Conservation (phyloP, 1,140 invertebrate species). For the Platyura marginata region DNA sequence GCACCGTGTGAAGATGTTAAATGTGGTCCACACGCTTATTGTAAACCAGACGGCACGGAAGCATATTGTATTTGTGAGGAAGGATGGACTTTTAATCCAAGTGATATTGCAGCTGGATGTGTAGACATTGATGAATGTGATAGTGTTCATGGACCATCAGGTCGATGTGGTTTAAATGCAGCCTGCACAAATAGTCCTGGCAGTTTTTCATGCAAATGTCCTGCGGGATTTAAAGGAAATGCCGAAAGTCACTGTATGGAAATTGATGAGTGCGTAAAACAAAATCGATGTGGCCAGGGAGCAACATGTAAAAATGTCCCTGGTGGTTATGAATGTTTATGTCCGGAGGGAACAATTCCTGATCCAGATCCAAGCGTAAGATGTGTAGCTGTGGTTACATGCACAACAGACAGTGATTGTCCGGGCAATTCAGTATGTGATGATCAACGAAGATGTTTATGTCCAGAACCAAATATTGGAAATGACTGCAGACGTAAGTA, state of each 20-base stretch:
- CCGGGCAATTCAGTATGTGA: conserved; percentile 81
- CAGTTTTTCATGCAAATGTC: conserved; percentile 56
- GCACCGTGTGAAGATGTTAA: conserved; percentile 81
- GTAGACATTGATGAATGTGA: conserved; percentile 91
- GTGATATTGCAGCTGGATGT: conserved; percentile 72
- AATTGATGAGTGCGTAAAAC: conserved; percentile 60
- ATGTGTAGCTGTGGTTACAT: conserved; percentile 64
- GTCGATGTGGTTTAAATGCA: conserved; percentile 67
- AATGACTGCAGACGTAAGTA: conserved; percentile 81
- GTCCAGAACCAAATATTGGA: conserved; percentile 77
- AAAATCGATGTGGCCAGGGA: conserved; percentile 50
- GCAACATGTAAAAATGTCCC: conserved; percentile 61
- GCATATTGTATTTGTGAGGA: conserved; percentile 86
- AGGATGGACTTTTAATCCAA: conserved; percentile 82
- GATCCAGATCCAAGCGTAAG: conserved; percentile 60
- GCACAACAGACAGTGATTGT: conserved; percentile 54
- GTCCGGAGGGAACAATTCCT: conserved; percentile 58
- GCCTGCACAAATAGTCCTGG: conserved; percentile 68
- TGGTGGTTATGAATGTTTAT: conserved; percentile 60
- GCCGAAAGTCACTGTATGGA: conserved; percentile 58
- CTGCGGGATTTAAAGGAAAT: conserved; percentile 61
- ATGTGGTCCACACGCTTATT: conserved; percentile 74
- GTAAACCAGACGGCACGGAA: conserved; percentile 72
- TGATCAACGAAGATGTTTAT: conserved; percentile 53
- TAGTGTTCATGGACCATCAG: conserved; percentile 47